phyloP scores from a whole-genome alignment of 2,113 vertebrate genomes.

The Montifringilla adamsi region DNA sequence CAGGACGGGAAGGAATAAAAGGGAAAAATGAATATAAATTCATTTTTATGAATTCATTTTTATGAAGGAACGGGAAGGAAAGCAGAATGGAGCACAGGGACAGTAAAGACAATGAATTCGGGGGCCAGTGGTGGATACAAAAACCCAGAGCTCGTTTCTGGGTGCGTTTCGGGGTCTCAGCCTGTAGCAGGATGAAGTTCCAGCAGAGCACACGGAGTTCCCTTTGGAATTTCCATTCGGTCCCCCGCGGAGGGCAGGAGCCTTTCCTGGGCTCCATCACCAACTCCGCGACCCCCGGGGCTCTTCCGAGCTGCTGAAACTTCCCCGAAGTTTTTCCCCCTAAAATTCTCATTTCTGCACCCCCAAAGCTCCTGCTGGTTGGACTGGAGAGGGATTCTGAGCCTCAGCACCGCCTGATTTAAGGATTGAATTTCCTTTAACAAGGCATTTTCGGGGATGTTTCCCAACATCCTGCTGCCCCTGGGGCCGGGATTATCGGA shows the following conservation, averaged over 20 bases:
- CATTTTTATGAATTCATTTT: no score
- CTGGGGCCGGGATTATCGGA: rapidly evolving
- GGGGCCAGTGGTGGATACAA: no score
- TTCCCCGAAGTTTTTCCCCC: background rate
- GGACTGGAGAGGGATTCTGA: background rate
- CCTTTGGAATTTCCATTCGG: background rate
- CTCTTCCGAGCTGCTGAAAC: background rate
- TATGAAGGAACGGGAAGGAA: rapidly evolving
- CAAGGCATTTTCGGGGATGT: background rate
- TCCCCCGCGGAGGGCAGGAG: background rate
- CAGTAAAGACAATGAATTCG: rapidly evolving
- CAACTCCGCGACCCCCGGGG: rapidly evolving
- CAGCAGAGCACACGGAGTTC: rapidly evolving
- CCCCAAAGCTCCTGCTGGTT: background rate
- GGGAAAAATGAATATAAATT: rapidly evolving
- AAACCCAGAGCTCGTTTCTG: rapidly evolving
- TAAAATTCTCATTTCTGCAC: background rate
- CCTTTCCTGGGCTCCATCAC: background rate
- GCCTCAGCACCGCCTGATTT: background rate
- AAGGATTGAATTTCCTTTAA: background rate
- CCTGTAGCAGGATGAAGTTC: background rate
- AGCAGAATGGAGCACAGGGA: rapidly evolving
- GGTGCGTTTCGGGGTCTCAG: background rate
- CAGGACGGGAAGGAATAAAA: background rate
- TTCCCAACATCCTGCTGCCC: background rate